These are phyloP conservation scores for Hippopotamyrus pictus DNA, from an alignment of 2,797 vertebrate genomes.

Conservation along the genomic window DNA sequence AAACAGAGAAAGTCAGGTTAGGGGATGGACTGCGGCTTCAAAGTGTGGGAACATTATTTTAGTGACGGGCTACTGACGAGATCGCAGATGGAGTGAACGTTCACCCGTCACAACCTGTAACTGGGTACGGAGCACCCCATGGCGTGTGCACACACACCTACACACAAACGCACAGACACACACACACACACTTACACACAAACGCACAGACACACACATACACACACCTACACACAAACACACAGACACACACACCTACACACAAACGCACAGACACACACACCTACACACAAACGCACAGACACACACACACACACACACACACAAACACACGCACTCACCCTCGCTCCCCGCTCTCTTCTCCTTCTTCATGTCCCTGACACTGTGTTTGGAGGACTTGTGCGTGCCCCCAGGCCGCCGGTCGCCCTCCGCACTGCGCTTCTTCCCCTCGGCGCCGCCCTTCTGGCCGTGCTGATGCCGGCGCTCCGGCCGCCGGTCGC, in stretches of 20 bases:
- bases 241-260: not conserved
- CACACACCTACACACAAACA: not conserved
- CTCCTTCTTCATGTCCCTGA: slow-evolving; percentile 48
- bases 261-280: no score
- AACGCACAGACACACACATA: no score
- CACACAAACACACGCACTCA: slow-evolving; percentile 36
- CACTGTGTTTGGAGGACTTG: slow-evolving; percentile 53
- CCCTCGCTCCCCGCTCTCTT: slow-evolving; percentile 58
- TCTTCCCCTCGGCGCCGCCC: slow-evolving; percentile 44
- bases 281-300: no score
- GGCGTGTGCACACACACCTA: not conserved
- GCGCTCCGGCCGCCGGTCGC: slow-evolving; percentile 48
- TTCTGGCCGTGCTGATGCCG: slow-evolving; percentile 50
- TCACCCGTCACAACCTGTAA: not conserved
- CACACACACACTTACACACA: slow-evolving; percentile 46
- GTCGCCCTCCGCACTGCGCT: slow-evolving; percentile 44
- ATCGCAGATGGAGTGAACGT: not conserved
- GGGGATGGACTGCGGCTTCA: not conserved
- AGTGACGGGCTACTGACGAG: not conserved
- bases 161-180: not conserved
- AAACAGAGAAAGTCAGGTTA: not conserved
- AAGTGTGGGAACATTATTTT: not conserved
- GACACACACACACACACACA: not conserved
- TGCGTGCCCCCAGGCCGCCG: slow-evolving; percentile 55
- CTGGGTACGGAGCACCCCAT: not conserved